Base-by-base conservation (phyloP, 2,888 invertebrate species). In the Isotomurus palustris region DNA sequence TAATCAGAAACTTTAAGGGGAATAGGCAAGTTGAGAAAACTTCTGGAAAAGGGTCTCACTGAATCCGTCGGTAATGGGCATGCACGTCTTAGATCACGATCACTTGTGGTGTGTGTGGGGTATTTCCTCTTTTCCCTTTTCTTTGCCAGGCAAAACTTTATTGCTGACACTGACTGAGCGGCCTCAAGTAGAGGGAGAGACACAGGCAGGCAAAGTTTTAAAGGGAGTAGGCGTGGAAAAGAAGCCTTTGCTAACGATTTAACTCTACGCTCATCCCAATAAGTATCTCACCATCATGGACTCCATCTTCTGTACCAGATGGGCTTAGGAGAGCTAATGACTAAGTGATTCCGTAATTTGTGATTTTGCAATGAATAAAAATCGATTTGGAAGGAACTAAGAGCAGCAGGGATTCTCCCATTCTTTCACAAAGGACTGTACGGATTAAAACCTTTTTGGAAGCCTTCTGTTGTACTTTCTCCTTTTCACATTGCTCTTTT, bases 311-410 rank as follows among this genome's bases (percentile, higher is more conserved):
- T n/a, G 6, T 17, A 40, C 19, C 40, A 22, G 43, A 10, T 32
- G 14, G 43, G 43, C 4, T 22, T 24, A 43, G 43, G 5, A 12
- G 24, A 22, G 17, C 12, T 28, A 49, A 35, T 29, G 49, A 49
- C 49, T 49, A 49, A 49, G 49, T 49, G 49, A 49, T 32, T 49
- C 21, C 21, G 49, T 49, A 49, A 49, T 49, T 49, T 49, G 49
- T 49, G 49, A 49, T 49, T 49, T 49, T 35, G 49, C 49, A 35
- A 32, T 49, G 36, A 49, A 49, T 49, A 49, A 35, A 49, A 35
- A 49, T 49, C 49, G 49, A 49, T 49, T 24, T 32, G 6, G 5
- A 21, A 27, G 47, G 28, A 25, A 12, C 12, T 4, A 12, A 47
- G 28, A 47, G 17, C 47, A 25, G 47, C 47, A 25, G 47, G 40